Conservation (phyloP, 2,113 vertebrate species). For the Lepisosteus oculatus region DNA sequence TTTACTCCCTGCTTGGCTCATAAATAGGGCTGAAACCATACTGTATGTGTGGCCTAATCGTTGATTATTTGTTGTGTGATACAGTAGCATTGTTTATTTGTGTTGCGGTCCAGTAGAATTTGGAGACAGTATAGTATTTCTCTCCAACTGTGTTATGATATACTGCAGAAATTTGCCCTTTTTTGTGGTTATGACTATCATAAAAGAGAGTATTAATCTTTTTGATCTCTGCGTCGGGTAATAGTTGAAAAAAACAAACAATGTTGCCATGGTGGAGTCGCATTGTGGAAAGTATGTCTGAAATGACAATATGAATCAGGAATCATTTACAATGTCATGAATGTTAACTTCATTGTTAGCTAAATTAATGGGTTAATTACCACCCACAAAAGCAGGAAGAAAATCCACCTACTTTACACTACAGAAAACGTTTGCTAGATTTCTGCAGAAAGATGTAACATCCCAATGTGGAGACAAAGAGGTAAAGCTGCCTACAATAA, state of each 20-base stretch:
- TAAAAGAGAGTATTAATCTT: constrained; percentile 49
- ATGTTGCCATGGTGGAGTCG: too few species aligned
- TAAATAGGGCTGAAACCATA: constrained; percentile 58
- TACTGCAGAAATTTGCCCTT: constrained; percentile 53
- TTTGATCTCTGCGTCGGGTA: constrained; percentile 48
- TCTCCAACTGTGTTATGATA: constrained; percentile 64
- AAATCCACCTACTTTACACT: too few species aligned
- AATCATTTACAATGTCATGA: too few species aligned
- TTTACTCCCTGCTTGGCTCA: constrained; percentile 62
- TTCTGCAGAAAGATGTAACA: too few species aligned
- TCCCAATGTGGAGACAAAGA: too few species aligned
- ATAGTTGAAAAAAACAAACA: neutral
- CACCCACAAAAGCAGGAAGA: too few species aligned
- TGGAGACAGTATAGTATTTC: constrained; percentile 72
- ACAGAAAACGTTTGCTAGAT: too few species aligned
- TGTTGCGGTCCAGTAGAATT: constrained; percentile 73
- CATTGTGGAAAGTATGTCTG: too few species aligned
- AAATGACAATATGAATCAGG: too few species aligned
- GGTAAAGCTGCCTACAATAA: too few species aligned
- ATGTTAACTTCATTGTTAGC: too few species aligned
- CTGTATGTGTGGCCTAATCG: constrained; percentile 75
- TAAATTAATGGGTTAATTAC: too few species aligned
- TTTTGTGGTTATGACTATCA: constrained; percentile 49
- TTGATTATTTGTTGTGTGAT: constrained; percentile 76
- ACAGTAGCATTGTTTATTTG: constrained; percentile 80